Evolutionary conservation across 2,113 vertebrate species (phyloP), one percentile per base, ranked within the genome.

Genomic region (Lichenostomus cassidix): DNA sequence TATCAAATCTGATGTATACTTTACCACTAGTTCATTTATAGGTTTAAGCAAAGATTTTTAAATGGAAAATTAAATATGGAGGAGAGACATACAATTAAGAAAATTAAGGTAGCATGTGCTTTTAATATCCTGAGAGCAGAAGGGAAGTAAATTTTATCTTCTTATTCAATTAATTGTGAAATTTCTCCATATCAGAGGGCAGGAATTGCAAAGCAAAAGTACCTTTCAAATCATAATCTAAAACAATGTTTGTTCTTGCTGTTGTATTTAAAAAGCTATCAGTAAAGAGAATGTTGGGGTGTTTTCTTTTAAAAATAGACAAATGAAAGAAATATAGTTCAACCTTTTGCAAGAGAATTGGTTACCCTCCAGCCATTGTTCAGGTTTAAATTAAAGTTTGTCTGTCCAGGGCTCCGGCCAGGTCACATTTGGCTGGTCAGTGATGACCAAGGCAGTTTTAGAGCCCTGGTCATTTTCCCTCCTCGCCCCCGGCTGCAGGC

Each of bases 401-500:
- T 13, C 17, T 21, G 6, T 31, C 44, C 12, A 25, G 24, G 52
- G 22, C 53, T 74, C 47, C 11, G 17, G 11, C 24, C 65, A 10
- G 37, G 50, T 44, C 28, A 21, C 3, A 3, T 52, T 58, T 41
- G 5, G 0, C 21, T 1, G 1, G 5, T 46, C 58, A 70, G 31
- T 2, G 2, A 52, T 9, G 23, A 47, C 10, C 59, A 25, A 49
- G 41, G 18, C n/a, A n/a, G 31, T 27, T 69, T 77, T 13, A 70
- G 65, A 71, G 10, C 22, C 25, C 21, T 41, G 37, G 4, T 37
- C 11, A 1, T 42, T 41, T 17, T 65, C 17, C 37, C n/a, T 33
- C 35, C 35, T n/a, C 12, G 29, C 5, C 12, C 4, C 29, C 20
- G 58, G 29, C 33, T 64, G 44, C 56, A 35, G 53, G 49, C 39